These are phyloP conservation scores for Furnarius figulus DNA, from an alignment of 2,113 vertebrate species.

Conservation along the genomic window DNA sequence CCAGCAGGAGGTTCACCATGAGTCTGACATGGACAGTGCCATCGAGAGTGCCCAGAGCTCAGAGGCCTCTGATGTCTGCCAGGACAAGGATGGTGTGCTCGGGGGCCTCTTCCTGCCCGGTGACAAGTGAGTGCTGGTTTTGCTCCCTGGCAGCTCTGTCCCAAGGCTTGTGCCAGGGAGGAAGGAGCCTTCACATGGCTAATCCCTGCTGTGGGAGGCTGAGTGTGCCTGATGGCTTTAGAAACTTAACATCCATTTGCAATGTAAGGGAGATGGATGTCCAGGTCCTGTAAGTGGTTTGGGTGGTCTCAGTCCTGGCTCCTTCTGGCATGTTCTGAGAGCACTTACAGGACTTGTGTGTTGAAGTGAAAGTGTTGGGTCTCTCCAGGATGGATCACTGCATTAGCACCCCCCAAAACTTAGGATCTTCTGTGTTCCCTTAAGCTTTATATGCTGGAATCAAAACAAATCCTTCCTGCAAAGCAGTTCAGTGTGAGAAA, in stretches of 20 bases:
- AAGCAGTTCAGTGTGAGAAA: not conserved
- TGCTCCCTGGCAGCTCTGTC: not conserved
- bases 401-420: not conserved
- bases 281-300: not conserved
- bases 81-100: slow-evolving; percentile 81
- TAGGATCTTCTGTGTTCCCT: not conserved
- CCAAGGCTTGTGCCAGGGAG: not conserved
- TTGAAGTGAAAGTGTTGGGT: not conserved
- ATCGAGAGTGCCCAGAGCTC: slow-evolving; percentile 85
- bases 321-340: not conserved
- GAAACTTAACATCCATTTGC: not conserved
- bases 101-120: slow-evolving; percentile 83
- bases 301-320: not conserved
- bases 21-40: slow-evolving; percentile 91
- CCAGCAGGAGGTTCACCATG: slow-evolving; percentile 78
- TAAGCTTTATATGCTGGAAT: not conserved
- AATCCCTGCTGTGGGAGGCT: not conserved
- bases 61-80: slow-evolving; percentile 77
- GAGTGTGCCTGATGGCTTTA: not conserved
- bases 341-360: not conserved
- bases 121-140: slow-evolving; percentile 84
- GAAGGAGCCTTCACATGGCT: not conserved
- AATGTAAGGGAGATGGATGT: not conserved
- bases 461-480: not conserved
- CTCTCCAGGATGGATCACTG: not conserved